Conservation (phyloP, 2,888 invertebrate genomes). For the Eilema caniola region DNA sequence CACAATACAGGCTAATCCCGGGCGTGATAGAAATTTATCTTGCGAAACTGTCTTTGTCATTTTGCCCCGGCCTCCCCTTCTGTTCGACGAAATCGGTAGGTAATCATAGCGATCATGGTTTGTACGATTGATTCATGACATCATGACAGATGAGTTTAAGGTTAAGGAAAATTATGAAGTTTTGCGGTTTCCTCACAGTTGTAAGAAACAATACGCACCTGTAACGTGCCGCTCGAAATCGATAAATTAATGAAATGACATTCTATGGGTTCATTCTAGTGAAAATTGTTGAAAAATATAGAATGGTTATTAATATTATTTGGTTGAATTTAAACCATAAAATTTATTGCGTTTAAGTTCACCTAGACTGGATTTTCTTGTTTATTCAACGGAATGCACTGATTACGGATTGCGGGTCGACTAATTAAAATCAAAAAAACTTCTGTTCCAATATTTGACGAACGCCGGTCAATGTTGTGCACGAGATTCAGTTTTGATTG, state of each 20-base stretch:
- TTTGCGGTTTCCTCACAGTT: constrained; percentile 13
- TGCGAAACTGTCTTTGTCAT: constrained; percentile 75
- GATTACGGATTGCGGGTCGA: no score
- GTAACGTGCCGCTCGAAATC: not conserved
- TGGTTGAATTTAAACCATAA: not conserved
- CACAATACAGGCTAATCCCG: constrained; percentile 82
- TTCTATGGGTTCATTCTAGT: not conserved
- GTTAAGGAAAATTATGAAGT: not conserved
- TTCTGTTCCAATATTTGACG: not conserved
- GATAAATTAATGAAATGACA: not conserved
- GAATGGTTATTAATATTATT: not conserved
- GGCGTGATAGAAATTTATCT: constrained; percentile 85
- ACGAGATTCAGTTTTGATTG: not conserved
- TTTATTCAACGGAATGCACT: not conserved
- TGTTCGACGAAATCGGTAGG: constrained; percentile 30
- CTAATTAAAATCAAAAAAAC: no score
- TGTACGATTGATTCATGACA: constrained; percentile 13
- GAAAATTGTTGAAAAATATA: not conserved
- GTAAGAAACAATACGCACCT: not conserved
- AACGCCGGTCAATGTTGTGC: not conserved
- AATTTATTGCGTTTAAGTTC: not conserved
- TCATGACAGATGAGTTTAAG: not conserved
- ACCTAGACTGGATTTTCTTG: not conserved
- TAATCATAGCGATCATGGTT: constrained; percentile 19
- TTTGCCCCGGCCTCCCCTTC: constrained; percentile 62